Evolutionary conservation across 2,888 invertebrate species (phyloP), one percentile per base, ranked within the genome.

Genomic region (Thecophora atra): DNA sequence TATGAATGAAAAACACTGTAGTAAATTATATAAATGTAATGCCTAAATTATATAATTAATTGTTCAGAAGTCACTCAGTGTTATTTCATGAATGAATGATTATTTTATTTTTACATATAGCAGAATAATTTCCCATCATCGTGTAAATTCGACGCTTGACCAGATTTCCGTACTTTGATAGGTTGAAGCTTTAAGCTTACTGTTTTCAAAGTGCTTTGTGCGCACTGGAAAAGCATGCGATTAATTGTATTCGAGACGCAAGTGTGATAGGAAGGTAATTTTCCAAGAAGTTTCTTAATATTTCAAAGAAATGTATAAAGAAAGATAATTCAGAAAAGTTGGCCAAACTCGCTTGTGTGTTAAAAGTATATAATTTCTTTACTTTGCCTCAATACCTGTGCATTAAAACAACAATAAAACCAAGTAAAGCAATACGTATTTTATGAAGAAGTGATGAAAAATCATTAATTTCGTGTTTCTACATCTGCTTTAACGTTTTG

Each of bases 251-350:
- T 77, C 75, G 73, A 76, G 77, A 76, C 76, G 73, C 78, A 79
- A 79, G 78, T 79, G 79, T 78, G 77, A 76, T 76, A 79, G 76
- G 77, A 79, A 77, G 78, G 77, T 79, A 78, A 76, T 70, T 71
- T 72, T 75, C 76, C 24, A 15, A 6, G 17, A 73, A 58, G 68
- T 44, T 52, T 58, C 52, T 19, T 44, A 47, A n/a, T 62, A 15
- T 24, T n/a, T 70, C 28, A 51, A 60, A 58, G 60, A 70, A 13
- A 28, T 37, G 24, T 51, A 58, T 60, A 3, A 19, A 69, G 42
- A 28, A 60, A 26, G 37, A 30, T n/a, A 52, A 52, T 13, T 13
- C 24, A 17, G 42, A 65, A 62, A 19, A 30, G 54, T 47, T 60
- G 24, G 44, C 73, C 73, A 74, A 75, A 76, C 74, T 76, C 76